A percentile compares a stretch with the other conserved stretches of the same genome.
phyloP scores from a whole-genome alignment of 1,140 invertebrate species.

The Nebria ingens region DNA sequence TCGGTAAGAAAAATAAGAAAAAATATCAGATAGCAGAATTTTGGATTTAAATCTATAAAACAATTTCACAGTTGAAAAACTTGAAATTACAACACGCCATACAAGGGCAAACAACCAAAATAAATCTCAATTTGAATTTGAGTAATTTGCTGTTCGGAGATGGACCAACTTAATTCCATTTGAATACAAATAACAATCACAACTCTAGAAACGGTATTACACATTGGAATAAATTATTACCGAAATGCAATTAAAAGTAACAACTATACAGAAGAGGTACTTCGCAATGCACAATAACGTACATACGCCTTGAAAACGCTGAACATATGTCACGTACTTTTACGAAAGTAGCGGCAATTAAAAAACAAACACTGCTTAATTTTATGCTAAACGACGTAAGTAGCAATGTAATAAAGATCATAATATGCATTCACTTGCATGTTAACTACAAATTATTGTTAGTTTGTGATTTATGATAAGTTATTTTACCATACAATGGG shows the following conservation, averaged over 20 bases:
- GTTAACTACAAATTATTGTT: too few relatives aligned
- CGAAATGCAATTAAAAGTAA: not conserved
- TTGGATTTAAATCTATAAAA: not conserved
- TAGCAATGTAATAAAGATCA: too few relatives aligned
- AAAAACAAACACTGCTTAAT: too few relatives aligned
- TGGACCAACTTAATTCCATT: not conserved
- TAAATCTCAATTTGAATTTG: not conserved
- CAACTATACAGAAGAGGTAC: too few relatives aligned
- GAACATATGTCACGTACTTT: not conserved
- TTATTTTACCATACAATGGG: too few relatives aligned
- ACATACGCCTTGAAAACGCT: not conserved
- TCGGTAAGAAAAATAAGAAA: not conserved
- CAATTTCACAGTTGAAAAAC: not conserved
- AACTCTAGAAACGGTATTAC: not conserved
- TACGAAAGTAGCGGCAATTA: too few relatives aligned
- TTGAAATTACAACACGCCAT: not conserved
- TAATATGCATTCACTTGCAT: too few relatives aligned
- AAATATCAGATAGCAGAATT: not conserved
- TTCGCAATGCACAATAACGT: not conserved
- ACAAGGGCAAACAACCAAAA: not conserved
- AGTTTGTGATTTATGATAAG: too few relatives aligned
- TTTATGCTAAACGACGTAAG: too few relatives aligned
- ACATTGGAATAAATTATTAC: not conserved
- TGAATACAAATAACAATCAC: not conserved
- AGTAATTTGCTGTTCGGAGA: not conserved